Evolutionary conservation across 2,113 vertebrate species (phyloP).

Genomic region (Rhegmatorhina hoffmannsi): DNA sequence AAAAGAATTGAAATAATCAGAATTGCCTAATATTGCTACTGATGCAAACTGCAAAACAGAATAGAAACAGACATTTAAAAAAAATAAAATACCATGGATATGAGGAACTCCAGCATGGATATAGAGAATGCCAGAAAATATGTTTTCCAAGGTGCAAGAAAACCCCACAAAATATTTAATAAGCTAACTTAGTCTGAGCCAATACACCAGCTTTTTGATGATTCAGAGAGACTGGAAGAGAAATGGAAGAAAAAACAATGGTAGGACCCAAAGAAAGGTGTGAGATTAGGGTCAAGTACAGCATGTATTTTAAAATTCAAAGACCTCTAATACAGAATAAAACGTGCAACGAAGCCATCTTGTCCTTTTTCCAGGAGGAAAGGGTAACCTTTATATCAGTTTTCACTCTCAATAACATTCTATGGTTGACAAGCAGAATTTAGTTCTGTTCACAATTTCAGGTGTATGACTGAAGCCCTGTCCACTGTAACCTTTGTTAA

Average conservation of each 20-base stretch:
- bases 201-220: neutral
- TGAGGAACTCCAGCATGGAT: neutral
- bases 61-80: neutral
- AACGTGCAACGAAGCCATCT: neutral
- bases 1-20: neutral
- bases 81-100: neutral
- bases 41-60: neutral
- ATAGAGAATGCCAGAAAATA: neutral
- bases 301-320: neutral
- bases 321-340: neutral
- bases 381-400: neutral
- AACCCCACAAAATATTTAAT: neutral
- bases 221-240: neutral
- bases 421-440: neutral
- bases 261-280: neutral
- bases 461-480: neutral
- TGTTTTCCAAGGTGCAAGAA: neutral
- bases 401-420: neutral
- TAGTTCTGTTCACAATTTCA: neutral
- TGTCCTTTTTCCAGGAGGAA: neutral
- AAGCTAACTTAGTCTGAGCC: neutral
- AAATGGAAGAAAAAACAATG: neutral
- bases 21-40: neutral
- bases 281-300: neutral
- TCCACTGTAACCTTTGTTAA: neutral